Evolutionary conservation across 2,888 invertebrate genomes (phyloP).

Genomic region (Scaptomyza polygonia): DNA sequence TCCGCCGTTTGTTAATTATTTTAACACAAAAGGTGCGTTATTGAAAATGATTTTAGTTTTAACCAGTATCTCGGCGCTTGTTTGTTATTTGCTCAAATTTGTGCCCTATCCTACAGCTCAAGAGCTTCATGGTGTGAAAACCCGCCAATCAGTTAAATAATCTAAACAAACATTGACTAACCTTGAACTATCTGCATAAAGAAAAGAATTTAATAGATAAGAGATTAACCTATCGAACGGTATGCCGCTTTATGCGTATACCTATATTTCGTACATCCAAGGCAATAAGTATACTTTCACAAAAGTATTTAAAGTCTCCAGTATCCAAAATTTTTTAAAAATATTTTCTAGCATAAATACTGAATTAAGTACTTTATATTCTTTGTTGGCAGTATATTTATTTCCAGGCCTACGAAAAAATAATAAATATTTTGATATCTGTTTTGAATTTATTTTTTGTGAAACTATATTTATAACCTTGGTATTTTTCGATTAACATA

Average conservation of each 20-base stretch:
- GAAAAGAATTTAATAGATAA: slow-evolving; percentile 30
- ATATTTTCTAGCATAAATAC: background rate
- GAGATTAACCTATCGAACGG: slow-evolving; percentile 55
- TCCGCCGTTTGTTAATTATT: slow-evolving; percentile 95
- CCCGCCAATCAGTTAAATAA: slow-evolving; percentile 12
- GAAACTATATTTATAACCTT: slow-evolving; percentile 72
- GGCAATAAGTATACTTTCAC: slow-evolving; percentile 79
- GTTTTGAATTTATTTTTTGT: slow-evolving; percentile 46
- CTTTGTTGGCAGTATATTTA: slow-evolving; percentile 64
- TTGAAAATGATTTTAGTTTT: background rate
- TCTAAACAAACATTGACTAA: slow-evolving; percentile 25
- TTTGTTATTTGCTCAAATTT: slow-evolving; percentile 25
- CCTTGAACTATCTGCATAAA: slow-evolving; percentile 21
- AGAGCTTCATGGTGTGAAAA: slow-evolving; percentile 67
- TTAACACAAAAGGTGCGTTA: slow-evolving; percentile 92
- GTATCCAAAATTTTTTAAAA: background rate
- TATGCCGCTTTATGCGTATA: slow-evolving; percentile 42
- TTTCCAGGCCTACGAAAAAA: slow-evolving; percentile 53
- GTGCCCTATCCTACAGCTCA: slow-evolving; percentile 64
- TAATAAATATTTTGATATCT: background rate
- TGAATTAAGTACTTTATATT: slow-evolving; percentile 2
- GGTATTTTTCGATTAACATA: slow-evolving; percentile 12
- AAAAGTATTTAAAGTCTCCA: slow-evolving; percentile 41
- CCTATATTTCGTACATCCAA: slow-evolving; percentile 45
- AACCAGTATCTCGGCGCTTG: slow-evolving; percentile 3